Evolutionary conservation across 2,888 invertebrate genomes (phyloP).

Genomic region (Corbicula japonica): DNA sequence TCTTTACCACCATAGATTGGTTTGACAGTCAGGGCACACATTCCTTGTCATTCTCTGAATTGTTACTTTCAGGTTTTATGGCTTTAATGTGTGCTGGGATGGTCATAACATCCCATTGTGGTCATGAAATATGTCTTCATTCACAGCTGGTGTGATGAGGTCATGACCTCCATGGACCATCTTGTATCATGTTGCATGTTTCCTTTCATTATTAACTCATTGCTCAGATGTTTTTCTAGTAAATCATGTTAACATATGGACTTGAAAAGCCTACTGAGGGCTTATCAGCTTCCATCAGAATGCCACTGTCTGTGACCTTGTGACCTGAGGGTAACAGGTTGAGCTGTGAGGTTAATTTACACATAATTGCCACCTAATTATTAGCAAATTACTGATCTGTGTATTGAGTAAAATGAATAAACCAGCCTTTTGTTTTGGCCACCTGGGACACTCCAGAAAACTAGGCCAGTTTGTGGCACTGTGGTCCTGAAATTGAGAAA

Average conservation of each 20-base stretch:
- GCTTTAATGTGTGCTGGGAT: conserved; percentile 2
- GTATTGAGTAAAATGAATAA: conserved; percentile 10
- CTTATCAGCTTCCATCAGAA: no score
- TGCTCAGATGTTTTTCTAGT: no score
- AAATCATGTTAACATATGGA: no score
- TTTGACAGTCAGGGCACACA: no score
- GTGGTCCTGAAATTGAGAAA: no score
- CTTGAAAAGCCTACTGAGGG: no score
- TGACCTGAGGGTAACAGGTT: not conserved
- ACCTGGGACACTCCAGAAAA: no score
- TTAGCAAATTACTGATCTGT: not conserved
- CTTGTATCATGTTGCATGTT: conserved; percentile 19
- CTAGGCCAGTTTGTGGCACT: no score
- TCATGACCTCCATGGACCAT: conserved; percentile 10
- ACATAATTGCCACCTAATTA: conserved; percentile 7
- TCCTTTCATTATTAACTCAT: not conserved
- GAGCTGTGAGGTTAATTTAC: not conserved
- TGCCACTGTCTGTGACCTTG: no score
- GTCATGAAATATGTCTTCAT: not conserved
- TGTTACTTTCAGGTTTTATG: conserved; percentile 7
- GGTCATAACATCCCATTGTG: not conserved
- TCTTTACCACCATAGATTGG: no score
- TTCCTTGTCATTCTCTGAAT: no score
- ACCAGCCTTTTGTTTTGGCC: no score
- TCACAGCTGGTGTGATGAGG: not conserved